Conservation (phyloP, 2,797 vertebrate species). For the Poeciliopsis presidionis region DNA sequence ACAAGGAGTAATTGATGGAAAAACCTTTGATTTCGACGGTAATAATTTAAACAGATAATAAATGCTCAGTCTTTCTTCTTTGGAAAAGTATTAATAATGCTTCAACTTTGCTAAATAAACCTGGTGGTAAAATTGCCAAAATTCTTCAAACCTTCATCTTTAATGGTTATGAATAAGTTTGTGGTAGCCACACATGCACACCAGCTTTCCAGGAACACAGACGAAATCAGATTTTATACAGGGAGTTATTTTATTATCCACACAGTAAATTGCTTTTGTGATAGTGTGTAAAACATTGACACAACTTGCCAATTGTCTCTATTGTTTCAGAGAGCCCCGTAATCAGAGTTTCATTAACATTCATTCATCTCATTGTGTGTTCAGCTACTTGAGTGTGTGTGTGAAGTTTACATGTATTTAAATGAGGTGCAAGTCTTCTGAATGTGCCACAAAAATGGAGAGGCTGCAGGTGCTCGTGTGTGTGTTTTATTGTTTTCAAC, state of each 20-base stretch:
- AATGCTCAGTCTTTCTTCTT: not conserved
- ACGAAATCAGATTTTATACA: slow-evolving; percentile 37
- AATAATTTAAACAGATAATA: not conserved
- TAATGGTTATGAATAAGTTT: slow-evolving; percentile 25
- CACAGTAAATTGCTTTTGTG: slow-evolving; percentile 53
- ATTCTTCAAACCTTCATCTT: not conserved
- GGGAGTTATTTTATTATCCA: slow-evolving; percentile 49
- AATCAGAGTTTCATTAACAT: slow-evolving; percentile 67
- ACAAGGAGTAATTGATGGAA: not conserved
- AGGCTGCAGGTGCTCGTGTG: slow-evolving; percentile 69
- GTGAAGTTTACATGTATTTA: slow-evolving; percentile 53
- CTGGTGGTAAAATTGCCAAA: not conserved
- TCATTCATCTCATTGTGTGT: slow-evolving; percentile 46
- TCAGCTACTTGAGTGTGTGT: slow-evolving; percentile 24
- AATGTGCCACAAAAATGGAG: slow-evolving; percentile 40
- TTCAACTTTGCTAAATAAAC: not conserved
- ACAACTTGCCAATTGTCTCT: slow-evolving; percentile 59
- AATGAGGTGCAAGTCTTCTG: slow-evolving; percentile 40
- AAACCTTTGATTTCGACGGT: not conserved
- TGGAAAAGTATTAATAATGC: not conserved
- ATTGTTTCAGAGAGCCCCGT: slow-evolving; percentile 56
- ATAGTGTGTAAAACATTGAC: slow-evolving; percentile 39
- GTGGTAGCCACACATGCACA: not conserved
- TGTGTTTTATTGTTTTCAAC: slow-evolving; percentile 47
- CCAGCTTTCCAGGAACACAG: slow-evolving; percentile 3